Evolutionary conservation across 2,797 vertebrate genomes (phyloP), one percentile per base, ranked within the genome.

Genomic region (Dipus sagitta): DNA sequence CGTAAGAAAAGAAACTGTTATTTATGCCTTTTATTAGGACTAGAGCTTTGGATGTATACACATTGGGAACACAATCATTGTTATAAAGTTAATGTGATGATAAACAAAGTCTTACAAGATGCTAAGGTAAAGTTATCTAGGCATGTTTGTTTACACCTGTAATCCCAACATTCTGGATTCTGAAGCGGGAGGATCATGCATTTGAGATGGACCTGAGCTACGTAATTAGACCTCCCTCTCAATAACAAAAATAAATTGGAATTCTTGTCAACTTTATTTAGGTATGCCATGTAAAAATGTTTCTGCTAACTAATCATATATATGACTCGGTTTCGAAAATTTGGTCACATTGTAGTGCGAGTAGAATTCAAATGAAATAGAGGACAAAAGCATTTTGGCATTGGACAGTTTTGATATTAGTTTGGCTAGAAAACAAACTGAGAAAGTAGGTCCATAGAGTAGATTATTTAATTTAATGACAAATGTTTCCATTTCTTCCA

Each of bases 281-380:
- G 6, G 12, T 90, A 60, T 81, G 0, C 72, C 26, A 60, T 9
- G 24, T 75, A 90, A 92, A 47, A n/a, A 78, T 32, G 24, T 76
- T 28, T 28, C 80, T 86, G 91, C 34, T 5, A 32, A 79, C 84
- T 65, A 58, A 88, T 60, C 21, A 86, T 23, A 47, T 13, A 72
- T 21, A 24, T 62, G 30, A 75, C 21, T 95, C 82, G 84, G 65
- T 58, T 70, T 52, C 60, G 6, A 3, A 82, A 21, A 77, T 17
- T 62, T 23, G 2, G 42, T 76, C 38, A 34, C 77, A 58, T 1
- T 20, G 71, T 68, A 17, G 3, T 38, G 1, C 30, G 64, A 1
- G 68, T n/a, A 75, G 6, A 86, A 91, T 7, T 71, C 23, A 93
- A 93, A 67, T 88, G 26, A 70, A 90, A 58, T 58, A 12, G 54